Evolutionary conservation across 2,888 invertebrate genomes (phyloP).

Genomic region (Tetanocera ferruginea): DNA sequence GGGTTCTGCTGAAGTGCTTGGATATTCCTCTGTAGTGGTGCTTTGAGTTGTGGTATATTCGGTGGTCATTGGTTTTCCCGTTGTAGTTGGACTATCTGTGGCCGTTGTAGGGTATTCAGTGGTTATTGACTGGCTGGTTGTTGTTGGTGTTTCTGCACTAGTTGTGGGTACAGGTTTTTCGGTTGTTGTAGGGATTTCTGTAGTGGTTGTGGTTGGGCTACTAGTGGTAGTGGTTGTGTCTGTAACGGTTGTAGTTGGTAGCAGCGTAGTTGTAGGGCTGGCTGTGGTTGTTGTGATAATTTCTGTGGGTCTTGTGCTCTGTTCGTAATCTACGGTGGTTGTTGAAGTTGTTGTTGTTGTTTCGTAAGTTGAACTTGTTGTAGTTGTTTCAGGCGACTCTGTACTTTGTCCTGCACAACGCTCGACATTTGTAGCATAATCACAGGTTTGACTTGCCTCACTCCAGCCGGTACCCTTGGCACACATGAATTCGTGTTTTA

Average conservation of each 20-base stretch:
- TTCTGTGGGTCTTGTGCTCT: slow-evolving; percentile 16
- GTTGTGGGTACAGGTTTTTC: slow-evolving; percentile 39
- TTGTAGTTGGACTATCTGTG: slow-evolving; percentile 22
- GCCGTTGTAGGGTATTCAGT: slow-evolving; percentile 23
- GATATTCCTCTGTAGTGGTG: slow-evolving; percentile 30
- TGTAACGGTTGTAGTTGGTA: slow-evolving; percentile 25
- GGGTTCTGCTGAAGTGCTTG: slow-evolving; percentile 49
- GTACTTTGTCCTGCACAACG: slow-evolving; percentile 56
- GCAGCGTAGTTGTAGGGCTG: slow-evolving; percentile 1
- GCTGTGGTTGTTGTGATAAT: slow-evolving; percentile 38
- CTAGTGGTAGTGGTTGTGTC: slow-evolving; percentile 31
- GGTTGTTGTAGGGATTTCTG: slow-evolving; percentile 31
- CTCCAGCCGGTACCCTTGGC: slow-evolving; percentile 80
- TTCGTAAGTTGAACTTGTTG: not conserved
- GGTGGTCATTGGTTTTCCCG: slow-evolving; percentile 37
- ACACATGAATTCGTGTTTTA: slow-evolving; percentile 73
- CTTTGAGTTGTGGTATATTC: slow-evolving; percentile 32
- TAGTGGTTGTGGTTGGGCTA: slow-evolving; percentile 38
- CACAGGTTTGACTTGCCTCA: slow-evolving; percentile 58
- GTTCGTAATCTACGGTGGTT: slow-evolving; percentile 35
- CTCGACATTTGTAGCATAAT: slow-evolving; percentile 53
- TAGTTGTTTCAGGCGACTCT: slow-evolving; percentile 34
- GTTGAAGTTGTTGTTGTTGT: slow-evolving; percentile 7
- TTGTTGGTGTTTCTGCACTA: slow-evolving; percentile 33
- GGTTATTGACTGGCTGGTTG: slow-evolving; percentile 31